phyloP scores from a whole-genome alignment of 2,113 vertebrate species.

The Narcine bancroftii region DNA sequence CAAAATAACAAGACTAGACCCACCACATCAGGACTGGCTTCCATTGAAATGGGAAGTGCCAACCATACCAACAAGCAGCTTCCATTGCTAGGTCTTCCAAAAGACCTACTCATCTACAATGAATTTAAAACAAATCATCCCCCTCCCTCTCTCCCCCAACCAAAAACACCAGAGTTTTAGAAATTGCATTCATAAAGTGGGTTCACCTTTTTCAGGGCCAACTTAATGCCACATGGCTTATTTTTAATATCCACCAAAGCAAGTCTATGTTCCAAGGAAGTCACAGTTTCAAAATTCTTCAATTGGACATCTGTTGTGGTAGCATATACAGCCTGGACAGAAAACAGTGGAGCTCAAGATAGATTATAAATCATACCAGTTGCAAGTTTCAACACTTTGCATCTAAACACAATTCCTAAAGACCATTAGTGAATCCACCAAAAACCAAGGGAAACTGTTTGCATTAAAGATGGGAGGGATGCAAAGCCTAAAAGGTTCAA shows the following conservation, averaged over 20 bases:
- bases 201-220: not conserved
- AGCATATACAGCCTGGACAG: not conserved
- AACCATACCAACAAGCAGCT: too few relatives aligned
- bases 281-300: not conserved
- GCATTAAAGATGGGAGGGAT: too few relatives aligned
- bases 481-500: not conserved
- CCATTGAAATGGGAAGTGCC: too few relatives aligned
- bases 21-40: too few relatives aligned
- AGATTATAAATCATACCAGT: not conserved
- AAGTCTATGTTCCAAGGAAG: not conserved
- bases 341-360: not conserved
- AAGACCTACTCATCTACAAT: not conserved
- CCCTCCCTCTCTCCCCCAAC: too few relatives aligned
- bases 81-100: too few relatives aligned
- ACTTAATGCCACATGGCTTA: not conserved
- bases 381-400: not conserved
- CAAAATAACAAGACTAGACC: too few relatives aligned
- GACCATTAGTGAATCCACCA: too few relatives aligned
- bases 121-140: not conserved
- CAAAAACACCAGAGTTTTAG: too few relatives aligned
- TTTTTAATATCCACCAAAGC: slow-evolving; percentile 20
- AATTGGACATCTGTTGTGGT: not conserved
- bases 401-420: not conserved
- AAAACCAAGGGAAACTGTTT: too few relatives aligned
- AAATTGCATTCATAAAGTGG: not conserved